phyloP scores from a whole-genome alignment of 2,113 vertebrate species.

The Thalassarche chlororhynchos region DNA sequence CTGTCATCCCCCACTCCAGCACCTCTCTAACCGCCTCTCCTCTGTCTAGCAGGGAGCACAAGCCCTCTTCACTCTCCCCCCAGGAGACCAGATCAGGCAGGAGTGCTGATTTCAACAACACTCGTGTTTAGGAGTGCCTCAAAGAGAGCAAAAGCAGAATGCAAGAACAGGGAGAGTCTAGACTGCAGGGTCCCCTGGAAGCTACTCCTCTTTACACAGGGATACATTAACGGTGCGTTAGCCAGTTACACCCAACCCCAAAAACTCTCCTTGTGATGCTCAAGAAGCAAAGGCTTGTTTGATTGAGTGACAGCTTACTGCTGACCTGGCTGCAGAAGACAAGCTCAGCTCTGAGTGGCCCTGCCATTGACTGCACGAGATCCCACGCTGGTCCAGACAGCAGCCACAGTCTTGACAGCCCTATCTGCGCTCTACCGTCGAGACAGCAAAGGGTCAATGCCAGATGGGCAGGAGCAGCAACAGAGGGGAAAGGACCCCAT shows the following conservation, averaged over 20 bases:
- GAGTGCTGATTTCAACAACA: background rate
- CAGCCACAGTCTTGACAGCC: background rate
- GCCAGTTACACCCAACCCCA: background rate
- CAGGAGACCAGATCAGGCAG: background rate
- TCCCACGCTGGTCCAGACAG: too few species aligned
- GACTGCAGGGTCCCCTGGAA: too few species aligned
- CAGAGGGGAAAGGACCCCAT: background rate
- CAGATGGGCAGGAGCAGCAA: background rate
- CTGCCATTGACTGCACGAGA: background rate
- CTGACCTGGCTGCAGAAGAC: background rate
- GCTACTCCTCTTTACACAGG: too few species aligned
- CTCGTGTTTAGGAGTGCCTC: background rate
- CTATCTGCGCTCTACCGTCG: accelerated
- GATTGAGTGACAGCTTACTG: background rate
- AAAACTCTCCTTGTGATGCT: background rate
- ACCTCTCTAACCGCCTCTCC: background rate
- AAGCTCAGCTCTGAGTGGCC: background rate
- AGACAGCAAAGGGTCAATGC: background rate
- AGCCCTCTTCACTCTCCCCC: background rate
- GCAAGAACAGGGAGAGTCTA: too few species aligned
- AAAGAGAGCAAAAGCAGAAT: background rate
- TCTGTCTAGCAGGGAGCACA: background rate
- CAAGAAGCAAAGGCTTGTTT: background rate
- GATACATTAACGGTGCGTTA: accelerated
- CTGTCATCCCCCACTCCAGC: background rate